phyloP scores from a whole-genome alignment of 2,888 invertebrate genomes.

The Phytoseiulus persimilis region DNA sequence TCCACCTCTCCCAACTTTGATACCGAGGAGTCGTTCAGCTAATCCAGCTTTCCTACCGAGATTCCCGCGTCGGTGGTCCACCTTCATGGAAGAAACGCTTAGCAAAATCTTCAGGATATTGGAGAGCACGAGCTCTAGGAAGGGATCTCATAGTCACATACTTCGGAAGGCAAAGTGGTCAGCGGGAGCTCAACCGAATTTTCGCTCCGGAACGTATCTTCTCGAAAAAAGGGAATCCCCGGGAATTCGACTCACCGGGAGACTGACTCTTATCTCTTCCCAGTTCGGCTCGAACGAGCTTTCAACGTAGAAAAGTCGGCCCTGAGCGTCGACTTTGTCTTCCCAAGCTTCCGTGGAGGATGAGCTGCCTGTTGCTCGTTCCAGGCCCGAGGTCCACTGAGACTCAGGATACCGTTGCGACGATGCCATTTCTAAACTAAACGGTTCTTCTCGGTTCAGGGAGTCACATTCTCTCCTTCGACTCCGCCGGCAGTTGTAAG shows the following conservation, averaged over 20 bases:
- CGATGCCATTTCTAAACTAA: neutral
- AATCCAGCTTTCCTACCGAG: constrained; percentile 29
- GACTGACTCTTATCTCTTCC: constrained; percentile 22
- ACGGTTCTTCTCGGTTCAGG: neutral
- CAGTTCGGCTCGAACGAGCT: constrained; percentile 11
- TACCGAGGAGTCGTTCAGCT: neutral
- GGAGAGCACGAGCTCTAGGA: too few species aligned
- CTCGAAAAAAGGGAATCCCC: too few species aligned
- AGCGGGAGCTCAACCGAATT: too few species aligned
- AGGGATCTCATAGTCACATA: too few species aligned
- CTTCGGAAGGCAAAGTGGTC: too few species aligned
- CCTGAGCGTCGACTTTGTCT: constrained; percentile 11
- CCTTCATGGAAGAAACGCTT: neutral
- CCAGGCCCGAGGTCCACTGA: constrained; percentile 13
- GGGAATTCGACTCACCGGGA: constrained; percentile 18
- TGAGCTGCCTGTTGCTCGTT: constrained; percentile 36
- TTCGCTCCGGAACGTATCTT: too few species aligned
- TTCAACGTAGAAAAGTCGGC: constrained; percentile 15
- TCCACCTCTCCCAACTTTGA: constrained; percentile 8
- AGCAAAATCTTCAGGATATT: too few species aligned
- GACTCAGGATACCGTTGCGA: constrained; percentile 28
- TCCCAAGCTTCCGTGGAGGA: constrained; percentile 30
- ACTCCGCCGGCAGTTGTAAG: neutral
- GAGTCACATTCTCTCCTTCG: neutral
- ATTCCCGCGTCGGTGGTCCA: constrained; percentile 12